These are phyloP conservation scores for Drosophila algonquin DNA, from an alignment of 2,888 invertebrate species.

Conservation along the genomic window DNA sequence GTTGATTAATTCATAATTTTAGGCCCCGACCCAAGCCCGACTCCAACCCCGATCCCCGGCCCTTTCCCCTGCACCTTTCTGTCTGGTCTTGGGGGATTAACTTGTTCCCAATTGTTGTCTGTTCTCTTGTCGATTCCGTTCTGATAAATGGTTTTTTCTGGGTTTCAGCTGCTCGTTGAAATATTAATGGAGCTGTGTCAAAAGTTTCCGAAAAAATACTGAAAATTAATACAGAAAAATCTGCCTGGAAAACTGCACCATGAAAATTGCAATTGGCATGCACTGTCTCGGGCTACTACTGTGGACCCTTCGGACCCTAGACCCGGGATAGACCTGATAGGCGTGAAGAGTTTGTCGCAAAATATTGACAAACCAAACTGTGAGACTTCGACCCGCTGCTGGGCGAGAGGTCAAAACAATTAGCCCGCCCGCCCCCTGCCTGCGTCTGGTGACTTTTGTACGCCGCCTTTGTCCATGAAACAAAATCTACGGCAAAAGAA, in stretches of 20 bases:
- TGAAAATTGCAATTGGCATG: conserved; percentile 75
- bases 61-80: conserved; percentile 47
- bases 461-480: conserved; percentile 34
- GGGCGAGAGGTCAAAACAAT: conserved; percentile 54
- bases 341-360: conserved; percentile 52
- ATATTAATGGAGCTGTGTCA: conserved; percentile 74
- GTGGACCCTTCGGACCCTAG: conserved; percentile 29
- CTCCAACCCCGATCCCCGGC: no score
- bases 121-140: conserved; percentile 8
- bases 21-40: background rate
- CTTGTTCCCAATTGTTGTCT: conserved; percentile 60
- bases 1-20: conserved; percentile 75
- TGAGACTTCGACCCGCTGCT: conserved; percentile 52
- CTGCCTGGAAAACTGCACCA: conserved; percentile 44
- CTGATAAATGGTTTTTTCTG: conserved; percentile 65
- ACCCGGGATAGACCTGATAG: conserved; percentile 24
- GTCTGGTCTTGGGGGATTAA: conserved; percentile 54
- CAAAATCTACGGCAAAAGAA: conserved; percentile 46
- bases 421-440: conserved; percentile 49
- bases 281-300: conserved; percentile 59
- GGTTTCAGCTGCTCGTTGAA: conserved; percentile 37
- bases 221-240: background rate
- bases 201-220: conserved; percentile 17
- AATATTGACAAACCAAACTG: conserved; percentile 74
- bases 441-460: conserved; percentile 32